A percentile compares a stretch with the other conserved stretches of the same genome.
phyloP scores from a whole-genome alignment of 2,797 vertebrate species.

The Hyperoplus lanceolatus region DNA sequence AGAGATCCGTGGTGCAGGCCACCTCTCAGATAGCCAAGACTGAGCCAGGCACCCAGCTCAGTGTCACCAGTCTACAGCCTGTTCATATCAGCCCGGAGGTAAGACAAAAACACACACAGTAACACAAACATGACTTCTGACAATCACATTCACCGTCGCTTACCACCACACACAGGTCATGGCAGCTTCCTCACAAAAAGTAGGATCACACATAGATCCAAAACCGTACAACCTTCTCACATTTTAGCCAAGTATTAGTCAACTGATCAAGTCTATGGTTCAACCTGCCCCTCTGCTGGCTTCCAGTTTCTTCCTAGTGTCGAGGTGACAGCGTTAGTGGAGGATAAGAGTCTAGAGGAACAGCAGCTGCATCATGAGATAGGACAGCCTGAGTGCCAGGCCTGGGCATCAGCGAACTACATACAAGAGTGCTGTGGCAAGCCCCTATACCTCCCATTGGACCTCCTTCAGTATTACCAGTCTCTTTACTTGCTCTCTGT shows the following conservation, averaged over 20 bases:
- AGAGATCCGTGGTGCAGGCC: constrained; percentile 94
- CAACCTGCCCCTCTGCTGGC: constrained; percentile 37
- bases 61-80: constrained; percentile 90
- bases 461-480: constrained; percentile 39
- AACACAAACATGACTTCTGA: constrained; percentile 11
- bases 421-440: constrained; percentile 20
- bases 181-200: constrained; percentile 13
- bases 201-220: not conserved
- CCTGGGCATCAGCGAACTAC: constrained; percentile 30
- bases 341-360: constrained; percentile 61
- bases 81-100: constrained; percentile 93
- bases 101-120: constrained; percentile 23
- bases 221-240: constrained; percentile 7
- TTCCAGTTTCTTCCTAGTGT: constrained; percentile 55
- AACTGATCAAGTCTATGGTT: constrained; percentile 36
- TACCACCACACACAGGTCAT: constrained; percentile 6
- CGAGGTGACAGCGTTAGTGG: constrained; percentile 54
- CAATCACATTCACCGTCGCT: constrained; percentile 9
- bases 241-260: constrained; percentile 23
- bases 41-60: constrained; percentile 90
- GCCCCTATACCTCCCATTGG: constrained; percentile 53
- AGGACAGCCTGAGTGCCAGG: constrained; percentile 52
- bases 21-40: constrained; percentile 91
- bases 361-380: constrained; percentile 41
- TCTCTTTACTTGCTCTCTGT: constrained; percentile 43